Conservation (phyloP, 2,797 vertebrate species). For the Megalops cyprinoides region DNA sequence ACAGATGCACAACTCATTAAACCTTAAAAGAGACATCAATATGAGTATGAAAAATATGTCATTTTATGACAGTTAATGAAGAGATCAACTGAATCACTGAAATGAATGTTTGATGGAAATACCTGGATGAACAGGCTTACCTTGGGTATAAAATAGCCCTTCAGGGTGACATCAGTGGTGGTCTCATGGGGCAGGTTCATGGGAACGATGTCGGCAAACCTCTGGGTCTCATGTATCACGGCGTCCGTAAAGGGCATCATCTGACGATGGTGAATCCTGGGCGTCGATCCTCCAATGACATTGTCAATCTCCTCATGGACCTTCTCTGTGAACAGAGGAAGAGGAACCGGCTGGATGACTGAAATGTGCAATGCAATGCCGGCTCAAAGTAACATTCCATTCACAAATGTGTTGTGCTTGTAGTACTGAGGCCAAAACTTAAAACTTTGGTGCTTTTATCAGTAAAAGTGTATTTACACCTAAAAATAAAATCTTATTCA, state of each 20-base stretch:
- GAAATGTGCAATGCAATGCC: not conserved
- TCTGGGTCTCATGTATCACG: conserved; percentile 29
- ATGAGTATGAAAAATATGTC: not conserved
- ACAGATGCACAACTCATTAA: not conserved
- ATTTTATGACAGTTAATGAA: not conserved
- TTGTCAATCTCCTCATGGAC: conserved; percentile 28
- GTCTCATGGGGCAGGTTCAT: conserved; percentile 19
- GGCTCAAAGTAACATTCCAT: too few species aligned
- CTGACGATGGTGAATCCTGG: not conserved
- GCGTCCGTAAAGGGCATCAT: conserved; percentile 14
- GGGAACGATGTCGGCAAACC: conserved; percentile 23
- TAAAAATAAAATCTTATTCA: too few species aligned
- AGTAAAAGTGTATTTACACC: too few species aligned
- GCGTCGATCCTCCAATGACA: not conserved
- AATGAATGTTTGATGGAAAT: not conserved
- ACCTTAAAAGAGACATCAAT: not conserved
- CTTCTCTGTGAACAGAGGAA: not conserved
- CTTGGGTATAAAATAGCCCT: conserved; percentile 24
- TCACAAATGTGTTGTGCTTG: too few species aligned
- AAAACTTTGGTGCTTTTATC: too few species aligned
- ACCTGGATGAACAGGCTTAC: not conserved
- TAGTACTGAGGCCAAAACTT: too few species aligned
- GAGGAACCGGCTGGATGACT: not conserved
- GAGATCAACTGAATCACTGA: too few species aligned
- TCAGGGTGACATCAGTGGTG: not conserved